Conservation (phyloP, 2,888 invertebrate genomes). For the Bursaphelenchus okinawaensis region DNA sequence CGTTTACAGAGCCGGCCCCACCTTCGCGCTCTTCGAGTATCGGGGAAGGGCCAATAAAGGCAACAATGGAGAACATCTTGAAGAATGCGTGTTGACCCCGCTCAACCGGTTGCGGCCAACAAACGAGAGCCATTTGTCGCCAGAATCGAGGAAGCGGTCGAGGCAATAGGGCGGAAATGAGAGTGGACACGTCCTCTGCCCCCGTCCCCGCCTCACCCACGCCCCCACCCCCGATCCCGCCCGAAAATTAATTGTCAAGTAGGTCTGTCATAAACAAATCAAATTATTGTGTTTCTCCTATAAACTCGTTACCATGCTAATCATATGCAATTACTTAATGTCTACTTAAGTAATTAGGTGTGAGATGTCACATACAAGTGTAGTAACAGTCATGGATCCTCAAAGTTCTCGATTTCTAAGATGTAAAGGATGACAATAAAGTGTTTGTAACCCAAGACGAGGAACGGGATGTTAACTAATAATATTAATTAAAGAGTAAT, state of each 20-base stretch:
- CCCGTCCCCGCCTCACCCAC: no score
- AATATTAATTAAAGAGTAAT: no score
- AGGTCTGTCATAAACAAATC: background rate
- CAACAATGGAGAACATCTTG: background rate
- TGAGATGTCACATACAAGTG: no score
- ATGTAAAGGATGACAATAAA: conserved; percentile 3
- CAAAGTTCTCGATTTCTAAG: background rate
- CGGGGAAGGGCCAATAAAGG: background rate
- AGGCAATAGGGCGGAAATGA: background rate
- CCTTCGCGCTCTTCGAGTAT: background rate
- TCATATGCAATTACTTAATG: no score
- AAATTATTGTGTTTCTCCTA: background rate
- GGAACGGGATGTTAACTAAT: background rate
- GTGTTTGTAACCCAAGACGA: background rate
- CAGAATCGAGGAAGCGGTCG: background rate
- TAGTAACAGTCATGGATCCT: background rate
- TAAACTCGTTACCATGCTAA: background rate
- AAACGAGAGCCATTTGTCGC: background rate
- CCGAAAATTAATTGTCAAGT: background rate
- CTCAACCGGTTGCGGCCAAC: background rate
- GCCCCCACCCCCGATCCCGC: background rate
- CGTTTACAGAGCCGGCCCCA: background rate
- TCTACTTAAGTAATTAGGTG: no score
- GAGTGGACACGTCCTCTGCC: background rate
- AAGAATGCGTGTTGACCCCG: background rate